phyloP scores from a whole-genome alignment of 2,113 vertebrate genomes.

The Prietella phreatophila region DNA sequence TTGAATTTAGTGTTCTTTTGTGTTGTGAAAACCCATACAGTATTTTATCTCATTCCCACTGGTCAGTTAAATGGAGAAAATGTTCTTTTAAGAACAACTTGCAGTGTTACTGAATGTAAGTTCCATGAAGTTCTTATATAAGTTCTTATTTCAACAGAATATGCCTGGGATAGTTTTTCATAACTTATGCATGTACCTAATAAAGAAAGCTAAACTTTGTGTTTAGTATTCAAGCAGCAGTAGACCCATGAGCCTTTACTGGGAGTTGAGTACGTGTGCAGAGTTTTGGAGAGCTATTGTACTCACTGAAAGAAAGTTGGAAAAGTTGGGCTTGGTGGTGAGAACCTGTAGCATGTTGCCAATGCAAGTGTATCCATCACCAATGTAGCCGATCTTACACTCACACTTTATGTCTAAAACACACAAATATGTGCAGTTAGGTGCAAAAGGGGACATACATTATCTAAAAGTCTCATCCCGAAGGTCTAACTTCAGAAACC shows the following conservation, averaged over 20 bases:
- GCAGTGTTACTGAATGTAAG: neutral
- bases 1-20: neutral
- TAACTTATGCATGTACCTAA: neutral
- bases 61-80: neutral
- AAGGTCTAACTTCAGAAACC: neutral
- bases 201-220: neutral
- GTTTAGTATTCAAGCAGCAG: neutral
- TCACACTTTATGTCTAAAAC: constrained; percentile 85
- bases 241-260: neutral
- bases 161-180: neutral
- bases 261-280: neutral
- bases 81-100: neutral
- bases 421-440: neutral
- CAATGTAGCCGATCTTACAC: constrained; percentile 84
- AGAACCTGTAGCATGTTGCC: constrained; percentile 92
- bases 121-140: too few relatives aligned
- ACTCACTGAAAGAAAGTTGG: constrained; percentile 84
- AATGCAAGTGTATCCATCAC: constrained; percentile 82
- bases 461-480: neutral
- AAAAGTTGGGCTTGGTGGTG: constrained; percentile 74
- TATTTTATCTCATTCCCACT: neutral
- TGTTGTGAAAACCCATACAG: neutral
- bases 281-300: neutral
- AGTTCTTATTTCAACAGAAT: neutral
- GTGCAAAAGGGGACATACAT: neutral